Evolutionary conservation across 1,140 invertebrate genomes (phyloP), one percentile per base, ranked within the genome.

Genomic region (Drosophila arizonae): DNA sequence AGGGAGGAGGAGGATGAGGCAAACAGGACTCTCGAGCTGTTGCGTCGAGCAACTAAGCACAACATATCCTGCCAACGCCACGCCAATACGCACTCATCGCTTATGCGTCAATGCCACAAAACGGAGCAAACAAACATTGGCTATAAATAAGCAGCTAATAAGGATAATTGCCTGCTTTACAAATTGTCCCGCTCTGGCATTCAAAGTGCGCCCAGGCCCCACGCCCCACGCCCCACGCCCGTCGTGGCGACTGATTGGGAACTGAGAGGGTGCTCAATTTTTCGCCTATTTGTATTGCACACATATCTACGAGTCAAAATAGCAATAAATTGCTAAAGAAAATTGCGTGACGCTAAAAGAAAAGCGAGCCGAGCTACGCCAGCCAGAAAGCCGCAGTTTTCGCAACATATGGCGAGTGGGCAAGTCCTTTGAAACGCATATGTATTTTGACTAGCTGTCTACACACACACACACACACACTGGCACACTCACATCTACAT

Each of bases 131-230:
- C 80, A 85, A 88, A 87, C 73, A 88, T 84, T 77, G 64, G 71
- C 77, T 71, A 88, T 88, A 88, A 88, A 88, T 89, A 88, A 89
- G 85, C 84, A 63, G 79, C 73, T 88, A 88, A 88, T 89, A 89
- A 89, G 84, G 77, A 88, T 89, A 88, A 88, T 88, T 88, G 84
- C 82, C 76, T 82, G 79, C 82, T 88, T 86, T 87, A 79, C 82
- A 88, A 88, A 87, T 87, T 88, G 84, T 86, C 76, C 64, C 74
- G 58, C 54, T 56, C 45, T 21, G 6, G 8, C 58, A 26, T 17
- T 52, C 28, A 17, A 52, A 52, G 21, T 24, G 21, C 21, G 17
- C 17, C 17, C 17, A 17, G 17, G 17, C 17, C 3, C 21, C 21
- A 24, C 21, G 1, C 21, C 21, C 21, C 21, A 24, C 21, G 1